These are phyloP conservation scores for Tortricodes alternella DNA, from an alignment of 2,888 invertebrate species.

Conservation along the genomic window DNA sequence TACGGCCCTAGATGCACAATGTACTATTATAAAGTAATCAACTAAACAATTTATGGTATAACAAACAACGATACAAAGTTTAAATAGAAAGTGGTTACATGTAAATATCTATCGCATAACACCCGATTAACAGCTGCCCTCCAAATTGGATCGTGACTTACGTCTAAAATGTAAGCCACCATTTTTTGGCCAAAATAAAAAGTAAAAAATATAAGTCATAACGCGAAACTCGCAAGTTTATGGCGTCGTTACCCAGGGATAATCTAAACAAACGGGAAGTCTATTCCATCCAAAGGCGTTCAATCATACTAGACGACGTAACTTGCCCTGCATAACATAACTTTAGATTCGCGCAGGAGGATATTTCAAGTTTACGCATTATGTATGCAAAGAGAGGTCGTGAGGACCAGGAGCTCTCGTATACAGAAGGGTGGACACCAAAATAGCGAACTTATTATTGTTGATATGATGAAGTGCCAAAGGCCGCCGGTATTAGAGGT, in stretches of 20 bases:
- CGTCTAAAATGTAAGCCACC: background rate
- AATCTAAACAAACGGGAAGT: slow-evolving; percentile 62
- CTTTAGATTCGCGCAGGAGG: slow-evolving; percentile 67
- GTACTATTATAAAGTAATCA: too few relatives aligned
- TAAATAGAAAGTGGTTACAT: background rate
- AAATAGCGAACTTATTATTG: slow-evolving; percentile 18
- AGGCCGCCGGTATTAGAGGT: background rate
- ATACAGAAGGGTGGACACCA: slow-evolving; percentile 14
- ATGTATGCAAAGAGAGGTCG: slow-evolving; percentile 63
- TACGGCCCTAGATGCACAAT: too few relatives aligned
- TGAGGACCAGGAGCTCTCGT: slow-evolving; percentile 51
- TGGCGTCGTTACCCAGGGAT: slow-evolving; percentile 51
- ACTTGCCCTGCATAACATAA: slow-evolving; percentile 48
- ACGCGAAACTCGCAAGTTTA: slow-evolving; percentile 44
- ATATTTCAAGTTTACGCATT: slow-evolving; percentile 62
- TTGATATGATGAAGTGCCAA: slow-evolving; percentile 5
- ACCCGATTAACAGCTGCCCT: background rate
- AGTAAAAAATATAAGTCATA: slow-evolving; percentile 42
- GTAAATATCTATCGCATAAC: background rate
- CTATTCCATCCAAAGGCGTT: slow-evolving; percentile 55
- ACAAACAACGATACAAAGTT: background rate
- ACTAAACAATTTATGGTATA: too few relatives aligned
- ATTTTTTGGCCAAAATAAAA: slow-evolving; percentile 38
- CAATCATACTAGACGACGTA: slow-evolving; percentile 58
- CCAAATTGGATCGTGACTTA: slow-evolving; percentile 16